Evolutionary conservation across 2,888 invertebrate species (phyloP).

Genomic region (Eumacrocentrus americanus): DNA sequence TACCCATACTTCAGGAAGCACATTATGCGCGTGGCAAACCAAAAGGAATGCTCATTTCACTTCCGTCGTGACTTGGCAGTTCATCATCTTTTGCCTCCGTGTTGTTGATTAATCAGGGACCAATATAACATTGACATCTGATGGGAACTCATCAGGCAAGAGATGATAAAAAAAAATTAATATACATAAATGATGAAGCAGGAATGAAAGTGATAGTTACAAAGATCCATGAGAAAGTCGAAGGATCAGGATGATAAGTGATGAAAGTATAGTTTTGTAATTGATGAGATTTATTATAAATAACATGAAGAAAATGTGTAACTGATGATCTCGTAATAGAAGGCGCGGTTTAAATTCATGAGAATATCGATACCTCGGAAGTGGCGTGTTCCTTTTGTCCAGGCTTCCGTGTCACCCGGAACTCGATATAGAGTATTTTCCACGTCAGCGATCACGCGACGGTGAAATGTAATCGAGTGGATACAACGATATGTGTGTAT

Average conservation of each 20-base stretch:
- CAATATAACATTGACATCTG: constrained; percentile 5
- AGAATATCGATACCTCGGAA: background rate
- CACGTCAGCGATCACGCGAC: constrained; percentile 15
- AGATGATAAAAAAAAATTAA: background rate
- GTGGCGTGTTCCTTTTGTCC: background rate
- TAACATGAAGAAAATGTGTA: constrained; percentile 6
- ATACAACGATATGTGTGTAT: background rate
- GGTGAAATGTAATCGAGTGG: no score
- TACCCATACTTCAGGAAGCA: constrained; percentile 23
- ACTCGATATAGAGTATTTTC: background rate
- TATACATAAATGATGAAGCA: no score
- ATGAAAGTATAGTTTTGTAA: constrained; percentile 15
- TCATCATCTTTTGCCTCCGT: background rate
- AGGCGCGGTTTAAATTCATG: background rate
- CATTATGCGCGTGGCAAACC: constrained; percentile 22
- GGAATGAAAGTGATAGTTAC: no score
- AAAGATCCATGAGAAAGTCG: constrained; percentile 34
- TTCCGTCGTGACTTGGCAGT: constrained; percentile 25
- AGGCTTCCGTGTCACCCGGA: constrained; percentile 12
- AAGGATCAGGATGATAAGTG: constrained; percentile 13
- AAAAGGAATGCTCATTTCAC: constrained; percentile 29
- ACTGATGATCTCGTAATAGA: constrained; percentile 3
- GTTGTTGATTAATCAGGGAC: background rate
- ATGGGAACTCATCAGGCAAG: constrained; percentile 8
- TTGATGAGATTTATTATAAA: constrained; percentile 7